A percentile compares a stretch with the other conserved stretches of the same genome.
Evolutionary conservation across 2,888 invertebrate species (phyloP).

Genomic region (Chironomus riparius): DNA sequence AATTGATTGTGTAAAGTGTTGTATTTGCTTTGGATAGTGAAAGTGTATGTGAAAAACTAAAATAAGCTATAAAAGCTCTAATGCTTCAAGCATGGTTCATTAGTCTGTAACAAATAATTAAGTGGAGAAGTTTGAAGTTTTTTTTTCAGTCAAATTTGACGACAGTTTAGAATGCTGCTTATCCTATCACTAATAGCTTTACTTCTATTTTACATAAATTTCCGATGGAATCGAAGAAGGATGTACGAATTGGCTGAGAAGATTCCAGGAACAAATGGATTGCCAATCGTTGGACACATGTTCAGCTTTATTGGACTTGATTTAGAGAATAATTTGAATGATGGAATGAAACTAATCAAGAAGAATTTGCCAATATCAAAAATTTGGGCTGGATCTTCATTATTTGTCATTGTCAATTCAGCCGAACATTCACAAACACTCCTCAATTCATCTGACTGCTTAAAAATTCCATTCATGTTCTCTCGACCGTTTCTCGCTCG

Average conservation of each 20-base stretch:
- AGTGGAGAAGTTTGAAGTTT: too few relatives aligned
- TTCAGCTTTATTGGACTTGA: not conserved
- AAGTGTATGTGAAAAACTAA: too few relatives aligned
- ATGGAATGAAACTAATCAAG: not conserved
- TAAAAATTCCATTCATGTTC: not conserved
- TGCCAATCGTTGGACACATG: slow-evolving; percentile 56
- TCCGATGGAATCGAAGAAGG: slow-evolving; percentile 45
- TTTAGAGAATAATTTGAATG: not conserved
- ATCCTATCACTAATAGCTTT: not conserved
- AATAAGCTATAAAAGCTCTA: too few relatives aligned
- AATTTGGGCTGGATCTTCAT: not conserved
- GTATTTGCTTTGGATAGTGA: too few relatives aligned
- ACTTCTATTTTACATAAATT: not conserved
- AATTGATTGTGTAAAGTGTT: too few relatives aligned
- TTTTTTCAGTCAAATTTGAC: too few relatives aligned
- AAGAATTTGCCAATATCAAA: not conserved
- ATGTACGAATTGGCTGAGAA: slow-evolving; percentile 61
- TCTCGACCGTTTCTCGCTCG: not conserved
- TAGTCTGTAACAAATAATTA: too few relatives aligned
- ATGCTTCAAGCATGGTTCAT: too few relatives aligned
- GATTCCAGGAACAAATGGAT: slow-evolving; percentile 61
- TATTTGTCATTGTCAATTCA: not conserved
- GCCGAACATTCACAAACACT: not conserved
- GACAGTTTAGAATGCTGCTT: not conserved
- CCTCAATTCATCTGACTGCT: not conserved